Evolutionary conservation across 2,797 vertebrate species (phyloP).

Genomic region (Catostomus latipinnis): DNA sequence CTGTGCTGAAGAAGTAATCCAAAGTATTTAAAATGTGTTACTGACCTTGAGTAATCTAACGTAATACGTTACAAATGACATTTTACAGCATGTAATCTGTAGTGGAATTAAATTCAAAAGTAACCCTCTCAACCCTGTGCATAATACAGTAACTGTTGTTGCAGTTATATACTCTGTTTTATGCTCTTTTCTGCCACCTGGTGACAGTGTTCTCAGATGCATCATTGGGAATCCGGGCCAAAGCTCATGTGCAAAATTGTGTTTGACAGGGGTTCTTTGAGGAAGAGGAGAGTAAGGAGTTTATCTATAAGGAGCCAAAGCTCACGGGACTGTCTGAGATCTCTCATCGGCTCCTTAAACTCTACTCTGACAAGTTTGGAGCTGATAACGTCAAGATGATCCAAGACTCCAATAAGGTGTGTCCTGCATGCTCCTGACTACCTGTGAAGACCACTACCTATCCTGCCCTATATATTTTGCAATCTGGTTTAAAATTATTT

Average conservation of each 20-base stretch:
- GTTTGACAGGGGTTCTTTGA: constrained; percentile 93
- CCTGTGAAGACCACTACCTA: no score
- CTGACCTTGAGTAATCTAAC: no score
- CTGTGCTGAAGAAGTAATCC: no score
- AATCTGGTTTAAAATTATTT: not conserved
- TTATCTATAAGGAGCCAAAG: constrained; percentile 98
- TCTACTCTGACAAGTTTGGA: constrained; percentile 98
- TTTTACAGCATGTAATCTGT: no score
- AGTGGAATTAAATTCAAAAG: no score
- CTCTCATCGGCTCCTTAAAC: constrained; percentile 94
- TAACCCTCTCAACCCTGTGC: no score
- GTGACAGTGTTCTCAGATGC: not conserved
- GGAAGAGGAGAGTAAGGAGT: constrained; percentile 98
- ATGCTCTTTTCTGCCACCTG: not conserved
- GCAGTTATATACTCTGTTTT: no score
- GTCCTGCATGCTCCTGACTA: not conserved
- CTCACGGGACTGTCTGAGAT: constrained; percentile 97
- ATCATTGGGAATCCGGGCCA: not conserved
- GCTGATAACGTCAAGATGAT: constrained; percentile 98
- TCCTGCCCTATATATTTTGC: no score
- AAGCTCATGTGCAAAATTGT: constrained; percentile 50
- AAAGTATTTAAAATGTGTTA: no score
- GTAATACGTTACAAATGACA: no score
- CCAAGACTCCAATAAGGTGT: constrained; percentile 98
- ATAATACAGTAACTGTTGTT: no score